These are phyloP conservation scores for Mythimna albipuncta DNA, from an alignment of 2,888 invertebrate species.

Conservation along the genomic window DNA sequence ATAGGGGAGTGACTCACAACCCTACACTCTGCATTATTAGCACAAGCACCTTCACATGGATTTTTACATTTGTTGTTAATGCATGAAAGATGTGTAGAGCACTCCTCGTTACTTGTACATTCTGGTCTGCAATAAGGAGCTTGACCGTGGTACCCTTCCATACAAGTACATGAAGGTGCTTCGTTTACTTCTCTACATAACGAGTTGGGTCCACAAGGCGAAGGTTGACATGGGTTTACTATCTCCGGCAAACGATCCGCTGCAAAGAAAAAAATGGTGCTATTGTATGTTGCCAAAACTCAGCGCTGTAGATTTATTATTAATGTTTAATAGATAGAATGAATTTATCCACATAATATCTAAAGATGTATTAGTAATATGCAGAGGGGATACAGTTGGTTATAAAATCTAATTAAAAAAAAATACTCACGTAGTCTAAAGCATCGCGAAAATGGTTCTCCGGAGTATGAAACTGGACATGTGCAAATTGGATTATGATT, in stretches of 20 bases:
- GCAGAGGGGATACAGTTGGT: not conserved
- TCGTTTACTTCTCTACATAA: slow-evolving; percentile 93
- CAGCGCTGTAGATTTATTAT: too few relatives aligned
- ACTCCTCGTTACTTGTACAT: slow-evolving; percentile 95
- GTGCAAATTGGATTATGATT: slow-evolving; percentile 94
- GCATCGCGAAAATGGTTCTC: slow-evolving; percentile 93
- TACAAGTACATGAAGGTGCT: slow-evolving; percentile 94
- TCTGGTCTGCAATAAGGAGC: slow-evolving; percentile 95
- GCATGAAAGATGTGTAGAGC: slow-evolving; percentile 92
- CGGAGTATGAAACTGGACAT: slow-evolving; percentile 91
- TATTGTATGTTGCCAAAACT: not conserved
- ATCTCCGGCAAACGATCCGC: slow-evolving; percentile 87
- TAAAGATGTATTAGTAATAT: not conserved
- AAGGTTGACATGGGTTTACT: slow-evolving; percentile 93
- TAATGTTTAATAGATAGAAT: too few relatives aligned
- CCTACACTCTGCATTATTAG: slow-evolving; percentile 93
- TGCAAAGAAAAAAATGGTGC: slow-evolving; percentile 67
- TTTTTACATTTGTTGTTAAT: slow-evolving; percentile 94
- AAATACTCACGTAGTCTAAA: slow-evolving; percentile 87
- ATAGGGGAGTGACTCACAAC: slow-evolving; percentile 95
- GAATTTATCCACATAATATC: not conserved
- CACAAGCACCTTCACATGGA: slow-evolving; percentile 94
- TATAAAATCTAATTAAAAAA: not conserved
- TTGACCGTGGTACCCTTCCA: slow-evolving; percentile 92
- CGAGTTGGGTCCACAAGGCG: slow-evolving; percentile 95